Evolutionary conservation across 30 jellyfish, hydroid and myxozoan species (phyloP), one percentile per base, ranked within the genome.

Genomic region (Cassiopea xamachana): DNA sequence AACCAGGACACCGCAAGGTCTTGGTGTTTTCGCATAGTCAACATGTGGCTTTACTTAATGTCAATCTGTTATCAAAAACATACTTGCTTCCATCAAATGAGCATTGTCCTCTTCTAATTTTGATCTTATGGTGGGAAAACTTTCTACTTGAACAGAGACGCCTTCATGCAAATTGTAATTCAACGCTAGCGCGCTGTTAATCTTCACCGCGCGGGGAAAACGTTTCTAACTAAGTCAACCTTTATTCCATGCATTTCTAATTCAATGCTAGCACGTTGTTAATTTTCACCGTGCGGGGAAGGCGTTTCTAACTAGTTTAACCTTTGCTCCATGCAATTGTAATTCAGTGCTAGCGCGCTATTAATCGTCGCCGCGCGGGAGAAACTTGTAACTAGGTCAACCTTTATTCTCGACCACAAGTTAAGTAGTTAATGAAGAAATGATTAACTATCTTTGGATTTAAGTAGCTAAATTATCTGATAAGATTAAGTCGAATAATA

Each of bases 361-460:
- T 13, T 17, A 17, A 64, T 14, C 74, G 5, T 64, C 43, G 15
- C 19, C 74, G 74, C 74, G 19, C 74, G 43, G 15, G 27, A 55
- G 27, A 10, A 0, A n/a, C 51, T 71, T 19, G 7, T 39, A 27
- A 71, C 18, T 7, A 71, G 80, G 55, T 71, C 80, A 71, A 1
- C 55, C 80, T 71, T 71, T 19, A 6, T 71, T 71, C n/a, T 71
- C 55, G 15, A 43, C 80, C 80, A 43, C 80, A 71, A 71, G 58
- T 19, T 71, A 71, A 71, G 55, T 15, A 43, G 55, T 71, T 71
- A 0, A 27, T 15, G 58, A 71, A 71, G 58, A 71, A 3, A 71
- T 71, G 55, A 19, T 71, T 43, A 43, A 51, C 51, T 71, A 18
- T 19, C 80, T 71, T 71, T 71, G 15, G 12, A 16, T 71, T 7